A percentile compares a stretch with the other conserved stretches of the same genome.
Evolutionary conservation across 2,797 vertebrate species (phyloP).

Genomic region (Aulostomus chinensis): DNA sequence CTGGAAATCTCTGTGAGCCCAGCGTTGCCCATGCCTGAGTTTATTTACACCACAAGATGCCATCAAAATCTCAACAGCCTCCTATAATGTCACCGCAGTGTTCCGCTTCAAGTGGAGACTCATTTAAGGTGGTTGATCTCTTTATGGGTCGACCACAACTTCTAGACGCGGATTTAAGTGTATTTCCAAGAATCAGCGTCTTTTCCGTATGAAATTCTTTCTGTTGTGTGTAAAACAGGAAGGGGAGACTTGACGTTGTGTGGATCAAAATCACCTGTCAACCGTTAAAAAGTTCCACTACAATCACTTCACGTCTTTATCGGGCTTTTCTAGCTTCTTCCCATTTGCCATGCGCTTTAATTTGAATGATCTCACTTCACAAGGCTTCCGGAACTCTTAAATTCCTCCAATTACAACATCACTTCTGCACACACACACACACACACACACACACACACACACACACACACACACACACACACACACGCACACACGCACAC

Average conservation of each 20-base stretch:
- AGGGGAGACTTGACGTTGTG: too few species aligned
- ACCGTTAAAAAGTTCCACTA: too few species aligned
- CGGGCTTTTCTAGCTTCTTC: constrained; percentile 32
- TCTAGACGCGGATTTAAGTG: constrained; percentile 53
- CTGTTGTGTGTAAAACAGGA: too few species aligned
- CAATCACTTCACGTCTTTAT: too few species aligned
- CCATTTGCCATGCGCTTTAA: constrained; percentile 58
- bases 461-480: constrained; percentile 12
- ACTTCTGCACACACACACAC: constrained; percentile 19
- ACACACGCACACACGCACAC: neutral
- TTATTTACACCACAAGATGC: constrained; percentile 62
- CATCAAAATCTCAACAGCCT: constrained; percentile 59
- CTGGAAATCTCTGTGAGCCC: too few species aligned
- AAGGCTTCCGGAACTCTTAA: constrained; percentile 53
- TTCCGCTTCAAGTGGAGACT: too few species aligned
- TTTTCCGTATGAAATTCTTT: constrained; percentile 35
- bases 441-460: constrained; percentile 12
- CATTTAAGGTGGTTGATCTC: neutral
- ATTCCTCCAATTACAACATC: constrained; percentile 62
- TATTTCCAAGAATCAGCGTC: constrained; percentile 43
- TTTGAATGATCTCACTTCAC: constrained; percentile 72
- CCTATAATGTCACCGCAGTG: constrained; percentile 52
- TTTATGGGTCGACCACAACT: constrained; percentile 49
- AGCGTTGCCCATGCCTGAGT: constrained; percentile 65
- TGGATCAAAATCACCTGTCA: too few species aligned